Evolutionary conservation across 30 jellyfish, hydroid and myxozoan genomes (phyloP), one percentile per base, ranked within the genome.

Genomic region (Turritopsis rubra): DNA sequence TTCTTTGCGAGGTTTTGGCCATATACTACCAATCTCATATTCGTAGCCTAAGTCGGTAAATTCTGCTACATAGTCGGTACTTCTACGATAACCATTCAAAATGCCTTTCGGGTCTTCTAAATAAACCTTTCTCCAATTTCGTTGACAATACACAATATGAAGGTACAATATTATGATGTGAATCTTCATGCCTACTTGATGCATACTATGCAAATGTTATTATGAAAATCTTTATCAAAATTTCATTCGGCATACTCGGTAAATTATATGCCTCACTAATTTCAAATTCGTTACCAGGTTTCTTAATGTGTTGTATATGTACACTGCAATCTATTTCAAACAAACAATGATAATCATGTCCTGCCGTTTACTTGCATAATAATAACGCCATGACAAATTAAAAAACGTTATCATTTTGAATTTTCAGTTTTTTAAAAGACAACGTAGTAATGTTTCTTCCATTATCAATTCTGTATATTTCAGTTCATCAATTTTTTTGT

Each of bases 1-100:
- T 86, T 90, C 95, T 8, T 66, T 27, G 60, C 85, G 95, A 4
- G 97, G 97, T 86, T 82, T 85, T 20, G 97, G 97, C 90, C 91
- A 79, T 0, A 90, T 77, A 9, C 85, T 68, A 0, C 97, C 97
- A 29, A 71, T 81, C 8, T 76, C 93, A 54, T 85, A 86, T 26
- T 90, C 90, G 30, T 72, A 25, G 7, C 83, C 90, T 18, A 80
- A 65, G 65, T 80, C 87, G 23, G 87, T 53, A 65, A 53, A 80
- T 53, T 80, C 87, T 3, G 87, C 87, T 3, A 53, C 87, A 22
- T 52, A 41, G 20, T 65, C 65, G 7, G 52, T 23, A 19, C 52
- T 80, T 24, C 87, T 41, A 21, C 65, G 52, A 26, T 80, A 31
- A 18, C 78, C 79, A 13, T 52, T 65, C 1, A 80, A 21, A 52